Evolutionary conservation across 1,140 invertebrate genomes (phyloP).

Genomic region (Aphaenogaster floridana): DNA sequence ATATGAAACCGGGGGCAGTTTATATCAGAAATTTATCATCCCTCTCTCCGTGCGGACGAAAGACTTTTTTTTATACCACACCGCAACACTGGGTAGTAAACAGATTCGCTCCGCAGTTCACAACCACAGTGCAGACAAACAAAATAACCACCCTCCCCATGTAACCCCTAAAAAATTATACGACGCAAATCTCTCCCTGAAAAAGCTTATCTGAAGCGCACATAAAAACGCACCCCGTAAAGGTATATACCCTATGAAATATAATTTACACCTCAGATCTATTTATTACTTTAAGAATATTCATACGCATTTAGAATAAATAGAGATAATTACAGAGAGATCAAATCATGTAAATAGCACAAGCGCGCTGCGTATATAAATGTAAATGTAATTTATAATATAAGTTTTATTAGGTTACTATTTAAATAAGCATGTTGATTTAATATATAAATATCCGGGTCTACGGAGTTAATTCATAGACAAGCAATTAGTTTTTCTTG

Average conservation of each 20-base stretch:
- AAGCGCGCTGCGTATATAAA: background rate
- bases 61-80: constrained; percentile 18
- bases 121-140: constrained; percentile 42
- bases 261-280: constrained; percentile 5
- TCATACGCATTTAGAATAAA: background rate
- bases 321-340: background rate
- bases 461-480: background rate
- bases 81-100: constrained; percentile 30
- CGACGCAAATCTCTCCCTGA: background rate
- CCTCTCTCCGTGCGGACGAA: background rate
- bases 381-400: background rate
- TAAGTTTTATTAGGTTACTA: background rate
- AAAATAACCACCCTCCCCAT: constrained; percentile 26
- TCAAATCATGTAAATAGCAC: too few species aligned
- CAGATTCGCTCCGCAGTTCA: constrained; percentile 38
- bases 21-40: constrained; percentile 52
- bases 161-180: constrained; percentile 44
- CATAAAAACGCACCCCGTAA: constrained; percentile 1
- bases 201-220: constrained; percentile 19
- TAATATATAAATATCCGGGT: constrained; percentile 8
- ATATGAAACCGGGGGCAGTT: constrained; percentile 23
- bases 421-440: constrained; percentile 22
- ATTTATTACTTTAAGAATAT: constrained; percentile 15
- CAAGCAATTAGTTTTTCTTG: constrained; percentile 33
- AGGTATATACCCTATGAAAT: background rate